phyloP scores from a whole-genome alignment of 2,113 vertebrate species.

The Gasterosteus aculeatus region DNA sequence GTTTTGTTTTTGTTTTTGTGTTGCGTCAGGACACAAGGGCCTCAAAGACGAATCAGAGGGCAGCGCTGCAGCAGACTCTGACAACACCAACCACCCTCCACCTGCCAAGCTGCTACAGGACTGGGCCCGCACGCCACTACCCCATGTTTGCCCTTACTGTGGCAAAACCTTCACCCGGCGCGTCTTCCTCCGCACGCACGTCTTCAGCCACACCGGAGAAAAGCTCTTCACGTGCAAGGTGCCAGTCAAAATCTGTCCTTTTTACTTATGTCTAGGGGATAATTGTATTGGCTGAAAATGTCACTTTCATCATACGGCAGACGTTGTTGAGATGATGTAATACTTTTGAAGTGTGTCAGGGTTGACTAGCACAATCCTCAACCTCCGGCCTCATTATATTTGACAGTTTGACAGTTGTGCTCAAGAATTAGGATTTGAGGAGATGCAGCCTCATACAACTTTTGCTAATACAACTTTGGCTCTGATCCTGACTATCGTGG shows the following conservation, averaged over 20 bases:
- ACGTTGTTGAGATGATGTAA: conserved; percentile 57
- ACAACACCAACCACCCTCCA: conserved; percentile 74
- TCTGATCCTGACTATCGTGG: conserved; percentile 32
- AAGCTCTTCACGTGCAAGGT: conserved; percentile 89
- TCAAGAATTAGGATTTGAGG: not conserved
- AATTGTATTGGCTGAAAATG: conserved; percentile 46
- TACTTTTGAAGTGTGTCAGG: conserved; percentile 45
- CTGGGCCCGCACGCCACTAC: conserved; percentile 82
- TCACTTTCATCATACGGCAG: conserved; percentile 30
- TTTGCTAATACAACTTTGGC: not conserved
- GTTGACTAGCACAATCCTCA: conserved; percentile 25
- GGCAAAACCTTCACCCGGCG: conserved; percentile 91
- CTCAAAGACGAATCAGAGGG: conserved; percentile 56
- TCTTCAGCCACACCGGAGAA: conserved; percentile 90
- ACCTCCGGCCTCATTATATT: conserved; percentile 41
- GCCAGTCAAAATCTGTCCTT: conserved; percentile 34
- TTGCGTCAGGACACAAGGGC: conserved; percentile 52
- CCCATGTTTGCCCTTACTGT: conserved; percentile 90
- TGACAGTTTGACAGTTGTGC: conserved; percentile 35
- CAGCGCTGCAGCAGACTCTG: conserved; percentile 22
- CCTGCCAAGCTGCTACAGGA: conserved; percentile 82
- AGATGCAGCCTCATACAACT: not conserved
- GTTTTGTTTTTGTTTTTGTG: conserved; percentile 11
- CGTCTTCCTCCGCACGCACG: conserved; percentile 89
- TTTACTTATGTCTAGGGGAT: conserved; percentile 1